phyloP scores from a whole-genome alignment of 2,797 vertebrate species.

The Syndactyla subalaris region DNA sequence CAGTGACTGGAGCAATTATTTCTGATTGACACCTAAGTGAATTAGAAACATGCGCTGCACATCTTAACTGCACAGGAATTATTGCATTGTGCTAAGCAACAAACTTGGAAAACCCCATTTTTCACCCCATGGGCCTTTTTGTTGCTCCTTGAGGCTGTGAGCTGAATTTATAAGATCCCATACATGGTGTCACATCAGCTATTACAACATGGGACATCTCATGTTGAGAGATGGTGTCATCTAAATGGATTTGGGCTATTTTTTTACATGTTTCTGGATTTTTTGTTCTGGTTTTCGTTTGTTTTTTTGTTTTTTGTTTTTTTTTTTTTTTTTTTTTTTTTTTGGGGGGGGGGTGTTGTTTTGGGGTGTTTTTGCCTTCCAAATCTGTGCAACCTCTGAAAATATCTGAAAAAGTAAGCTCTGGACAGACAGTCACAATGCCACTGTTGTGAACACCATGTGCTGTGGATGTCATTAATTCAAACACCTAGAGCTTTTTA shows the following conservation, averaged over 20 bases:
- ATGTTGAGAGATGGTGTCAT: not conserved
- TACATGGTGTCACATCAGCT: not conserved
- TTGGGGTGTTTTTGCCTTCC: not conserved
- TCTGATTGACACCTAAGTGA: constrained; percentile 32
- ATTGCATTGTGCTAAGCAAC: not conserved
- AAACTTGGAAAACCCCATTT: not conserved
- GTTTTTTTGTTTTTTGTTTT: not conserved
- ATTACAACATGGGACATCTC: not conserved
- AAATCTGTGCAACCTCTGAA: not conserved
- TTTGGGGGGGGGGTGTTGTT: too few species aligned
- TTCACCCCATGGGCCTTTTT: not conserved
- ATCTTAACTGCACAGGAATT: constrained; percentile 14
- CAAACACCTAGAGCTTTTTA: not conserved
- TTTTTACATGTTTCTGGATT: accelerated
- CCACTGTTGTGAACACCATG: not conserved
- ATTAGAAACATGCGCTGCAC: not conserved
- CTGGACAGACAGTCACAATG: not conserved
- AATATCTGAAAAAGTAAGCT: not conserved
- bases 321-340: not conserved
- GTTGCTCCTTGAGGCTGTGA: not conserved
- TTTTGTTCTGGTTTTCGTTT: not conserved
- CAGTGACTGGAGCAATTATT: constrained; percentile 21
- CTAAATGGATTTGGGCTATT: not conserved
- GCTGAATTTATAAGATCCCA: not conserved
- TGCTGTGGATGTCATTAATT: not conserved